Conservation (phyloP, 2,113 vertebrate genomes). For the Lampris megalopsis region DNA sequence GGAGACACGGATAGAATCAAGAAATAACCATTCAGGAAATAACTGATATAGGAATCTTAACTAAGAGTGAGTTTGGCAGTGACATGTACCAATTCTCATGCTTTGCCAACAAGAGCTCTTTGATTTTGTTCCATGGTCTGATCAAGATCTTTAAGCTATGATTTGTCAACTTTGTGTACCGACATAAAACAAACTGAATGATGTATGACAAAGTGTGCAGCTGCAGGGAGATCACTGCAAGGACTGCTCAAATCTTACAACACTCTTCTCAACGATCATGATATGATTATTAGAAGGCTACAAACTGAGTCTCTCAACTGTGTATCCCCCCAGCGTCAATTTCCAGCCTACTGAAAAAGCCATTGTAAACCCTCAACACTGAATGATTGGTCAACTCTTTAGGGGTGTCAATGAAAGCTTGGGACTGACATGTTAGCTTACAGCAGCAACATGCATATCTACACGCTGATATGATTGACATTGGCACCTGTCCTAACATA, state of each 20-base stretch:
- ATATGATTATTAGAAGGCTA: constrained; percentile 23
- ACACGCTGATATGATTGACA: constrained; percentile 76
- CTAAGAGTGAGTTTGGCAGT: constrained; percentile 37
- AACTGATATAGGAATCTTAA: constrained; percentile 41
- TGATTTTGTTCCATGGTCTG: constrained; percentile 29
- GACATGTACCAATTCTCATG: constrained; percentile 37
- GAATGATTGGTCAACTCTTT: constrained; percentile 54
- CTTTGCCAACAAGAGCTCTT: constrained; percentile 11
- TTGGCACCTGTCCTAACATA: constrained; percentile 76
- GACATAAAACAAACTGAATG: constrained; percentile 10
- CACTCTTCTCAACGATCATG: constrained; percentile 32
- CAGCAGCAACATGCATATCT: constrained; percentile 62
- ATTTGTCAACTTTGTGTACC: not conserved
- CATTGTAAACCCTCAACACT: constrained; percentile 55
- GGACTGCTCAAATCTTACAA: constrained; percentile 21
- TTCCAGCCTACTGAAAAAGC: constrained; percentile 41
- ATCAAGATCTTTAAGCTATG: constrained; percentile 23
- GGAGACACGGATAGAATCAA: constrained; percentile 56
- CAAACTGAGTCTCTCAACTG: not conserved
- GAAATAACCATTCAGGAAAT: constrained; percentile 44
- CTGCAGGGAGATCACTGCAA: constrained; percentile 39
- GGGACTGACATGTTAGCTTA: constrained; percentile 68
- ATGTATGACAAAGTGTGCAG: constrained; percentile 22
- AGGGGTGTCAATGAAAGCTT: constrained; percentile 38
- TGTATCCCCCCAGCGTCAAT: constrained; percentile 6